These are phyloP conservation scores for Charina bottae DNA, from an alignment of 2,113 vertebrate species.

Conservation along the genomic window DNA sequence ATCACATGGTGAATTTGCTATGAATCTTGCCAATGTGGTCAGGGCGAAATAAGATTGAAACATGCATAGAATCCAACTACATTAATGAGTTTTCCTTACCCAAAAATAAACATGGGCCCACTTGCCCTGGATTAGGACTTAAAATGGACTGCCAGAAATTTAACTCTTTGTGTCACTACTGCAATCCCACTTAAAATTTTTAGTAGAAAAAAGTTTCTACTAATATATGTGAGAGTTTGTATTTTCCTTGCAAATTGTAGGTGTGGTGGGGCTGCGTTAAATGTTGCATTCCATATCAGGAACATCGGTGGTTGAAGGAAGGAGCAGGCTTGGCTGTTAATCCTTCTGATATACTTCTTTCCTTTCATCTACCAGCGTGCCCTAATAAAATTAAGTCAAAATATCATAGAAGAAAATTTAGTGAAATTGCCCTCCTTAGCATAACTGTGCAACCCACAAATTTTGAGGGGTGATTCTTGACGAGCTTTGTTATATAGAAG, in stretches of 20 bases:
- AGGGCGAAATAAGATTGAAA: not conserved
- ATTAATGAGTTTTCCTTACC: not conserved
- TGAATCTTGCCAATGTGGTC: not conserved
- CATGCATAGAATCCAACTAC: not conserved
- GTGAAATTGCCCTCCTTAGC: not conserved
- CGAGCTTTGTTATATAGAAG: not conserved
- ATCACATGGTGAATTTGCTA: not conserved
- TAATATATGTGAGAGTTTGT: not conserved
- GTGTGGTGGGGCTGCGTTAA: not conserved
- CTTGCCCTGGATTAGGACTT: not conserved
- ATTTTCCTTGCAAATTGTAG: not conserved
- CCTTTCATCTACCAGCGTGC: not conserved
- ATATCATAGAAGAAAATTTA: not conserved
- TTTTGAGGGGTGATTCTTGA: not conserved
- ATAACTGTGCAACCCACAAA: not conserved
- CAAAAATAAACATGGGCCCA: not conserved
- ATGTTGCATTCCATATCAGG: not conserved
- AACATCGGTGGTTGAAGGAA: not conserved
- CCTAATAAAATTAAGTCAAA: not conserved
- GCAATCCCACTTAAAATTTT: not conserved
- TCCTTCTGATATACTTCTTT: not conserved
- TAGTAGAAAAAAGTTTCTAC: too few species aligned
- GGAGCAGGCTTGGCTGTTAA: not conserved
- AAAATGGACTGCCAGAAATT: not conserved
- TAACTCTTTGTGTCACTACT: not conserved